Evolutionary conservation across 2,113 vertebrate species (phyloP).

Genomic region (Ochotona curzoniae): DNA sequence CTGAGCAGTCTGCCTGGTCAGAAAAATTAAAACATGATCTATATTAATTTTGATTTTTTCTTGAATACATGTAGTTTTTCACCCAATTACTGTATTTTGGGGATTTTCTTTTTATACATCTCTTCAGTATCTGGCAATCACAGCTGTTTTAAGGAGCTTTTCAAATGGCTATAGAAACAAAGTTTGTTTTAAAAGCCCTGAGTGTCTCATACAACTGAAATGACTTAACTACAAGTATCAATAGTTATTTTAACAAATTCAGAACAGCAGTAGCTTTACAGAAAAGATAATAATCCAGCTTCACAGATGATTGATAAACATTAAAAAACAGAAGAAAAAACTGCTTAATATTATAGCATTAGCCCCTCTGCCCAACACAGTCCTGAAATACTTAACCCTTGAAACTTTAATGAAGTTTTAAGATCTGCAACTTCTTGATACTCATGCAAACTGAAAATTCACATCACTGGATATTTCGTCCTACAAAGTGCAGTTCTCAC

Average conservation of each 20-base stretch:
- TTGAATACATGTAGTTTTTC: constrained; percentile 51
- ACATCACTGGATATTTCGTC: background rate
- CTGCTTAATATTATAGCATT: background rate
- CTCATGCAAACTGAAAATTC: constrained; percentile 53
- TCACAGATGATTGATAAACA: constrained; percentile 52
- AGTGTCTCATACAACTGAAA: constrained; percentile 9
- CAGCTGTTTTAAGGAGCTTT: constrained; percentile 70
- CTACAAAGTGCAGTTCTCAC: constrained; percentile 56
- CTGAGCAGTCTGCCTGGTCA: constrained; percentile 78
- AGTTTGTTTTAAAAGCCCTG: constrained; percentile 52
- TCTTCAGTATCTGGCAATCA: constrained; percentile 70
- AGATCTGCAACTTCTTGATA: constrained; percentile 65
- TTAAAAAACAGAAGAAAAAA: constrained; percentile 34
- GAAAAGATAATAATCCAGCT: constrained; percentile 10
- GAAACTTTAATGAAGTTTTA: constrained; percentile 51
- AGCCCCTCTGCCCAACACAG: constrained; percentile 49
- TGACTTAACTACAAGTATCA: constrained; percentile 40
- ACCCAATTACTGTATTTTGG: constrained; percentile 54
- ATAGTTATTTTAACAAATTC: background rate
- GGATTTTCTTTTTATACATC: constrained; percentile 67
- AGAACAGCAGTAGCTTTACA: constrained; percentile 53
- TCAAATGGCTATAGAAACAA: constrained; percentile 66
- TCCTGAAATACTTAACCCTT: constrained; percentile 41
- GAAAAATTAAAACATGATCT: constrained; percentile 78
- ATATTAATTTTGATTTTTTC: constrained; percentile 78